Conservation (phyloP, 2,797 vertebrate species). For the Holocentrus rufus region DNA sequence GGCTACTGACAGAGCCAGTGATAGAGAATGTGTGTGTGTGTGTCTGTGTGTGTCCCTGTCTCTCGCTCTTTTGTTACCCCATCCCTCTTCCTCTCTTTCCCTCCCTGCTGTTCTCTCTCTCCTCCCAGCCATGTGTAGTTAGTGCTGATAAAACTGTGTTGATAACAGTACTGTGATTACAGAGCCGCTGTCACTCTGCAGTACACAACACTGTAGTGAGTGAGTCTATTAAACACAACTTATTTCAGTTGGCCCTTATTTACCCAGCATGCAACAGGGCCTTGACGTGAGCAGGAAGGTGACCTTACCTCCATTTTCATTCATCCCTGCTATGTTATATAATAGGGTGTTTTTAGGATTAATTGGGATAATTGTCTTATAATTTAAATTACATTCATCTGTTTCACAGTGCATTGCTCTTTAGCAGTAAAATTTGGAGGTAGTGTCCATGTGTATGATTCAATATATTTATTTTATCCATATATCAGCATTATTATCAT, state of each 20-base stretch:
- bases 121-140: constrained; percentile 2
- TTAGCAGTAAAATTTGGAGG: not conserved
- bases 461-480: no score
- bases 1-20: no score
- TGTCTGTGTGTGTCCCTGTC: not conserved
- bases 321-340: not conserved
- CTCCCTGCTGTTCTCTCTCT: not conserved
- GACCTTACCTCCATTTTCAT: constrained; percentile 32
- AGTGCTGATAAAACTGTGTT: constrained; percentile 33
- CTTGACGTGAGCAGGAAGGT: constrained; percentile 29
- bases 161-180: constrained; percentile 36
- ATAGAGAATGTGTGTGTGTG: no score
- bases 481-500: not conserved
- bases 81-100: not conserved
- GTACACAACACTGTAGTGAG: constrained; percentile 32
- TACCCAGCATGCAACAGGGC: constrained; percentile 56
- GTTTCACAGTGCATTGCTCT: not conserved
- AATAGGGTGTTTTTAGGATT: not conserved
- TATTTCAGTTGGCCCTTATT: constrained; percentile 55
- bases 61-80: not conserved
- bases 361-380: not conserved
- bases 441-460: not conserved
- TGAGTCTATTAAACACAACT: constrained; percentile 51
- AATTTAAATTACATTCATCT: not conserved
- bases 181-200: constrained; percentile 34